phyloP scores from a whole-genome alignment of 2,113 vertebrate genomes.

The Hypocryptadius cinnamomeus region DNA sequence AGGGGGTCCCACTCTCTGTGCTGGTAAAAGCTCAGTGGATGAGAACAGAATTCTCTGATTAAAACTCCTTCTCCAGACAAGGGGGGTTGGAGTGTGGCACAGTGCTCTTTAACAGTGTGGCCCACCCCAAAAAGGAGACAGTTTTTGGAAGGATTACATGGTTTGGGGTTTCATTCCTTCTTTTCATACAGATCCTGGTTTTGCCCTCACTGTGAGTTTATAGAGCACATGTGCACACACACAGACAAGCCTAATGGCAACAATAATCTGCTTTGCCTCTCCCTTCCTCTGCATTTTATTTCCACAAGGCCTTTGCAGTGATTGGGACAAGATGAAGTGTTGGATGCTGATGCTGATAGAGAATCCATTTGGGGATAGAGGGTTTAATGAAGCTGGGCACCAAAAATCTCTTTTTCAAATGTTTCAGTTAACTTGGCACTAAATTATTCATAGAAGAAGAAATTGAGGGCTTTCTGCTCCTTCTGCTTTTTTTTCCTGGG shows the following conservation, averaged over 20 bases:
- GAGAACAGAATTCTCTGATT: not conserved
- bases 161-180: not conserved
- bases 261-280: not conserved
- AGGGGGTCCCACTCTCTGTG: slow-evolving; percentile 20
- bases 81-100: not conserved
- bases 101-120: fast-evolving
- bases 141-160: not conserved
- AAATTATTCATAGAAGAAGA: slow-evolving; percentile 49
- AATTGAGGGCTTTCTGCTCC: not conserved
- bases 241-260: not conserved
- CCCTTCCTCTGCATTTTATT: slow-evolving; percentile 22
- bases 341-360: slow-evolving; percentile 26
- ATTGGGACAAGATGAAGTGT: slow-evolving; percentile 11
- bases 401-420: slow-evolving; percentile 16
- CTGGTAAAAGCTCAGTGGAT: slow-evolving; percentile 1
- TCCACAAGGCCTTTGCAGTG: slow-evolving; percentile 20
- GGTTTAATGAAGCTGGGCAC: slow-evolving; percentile 43
- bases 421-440: slow-evolving; percentile 47
- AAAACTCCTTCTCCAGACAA: not conserved
- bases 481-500: not conserved
- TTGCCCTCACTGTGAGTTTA: not conserved
- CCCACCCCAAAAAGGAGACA: not conserved
- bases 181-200: not conserved
- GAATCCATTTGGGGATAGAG: slow-evolving; percentile 28
- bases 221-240: not conserved